Conservation (phyloP, 2,797 vertebrate species). For the Falco cherrug region DNA sequence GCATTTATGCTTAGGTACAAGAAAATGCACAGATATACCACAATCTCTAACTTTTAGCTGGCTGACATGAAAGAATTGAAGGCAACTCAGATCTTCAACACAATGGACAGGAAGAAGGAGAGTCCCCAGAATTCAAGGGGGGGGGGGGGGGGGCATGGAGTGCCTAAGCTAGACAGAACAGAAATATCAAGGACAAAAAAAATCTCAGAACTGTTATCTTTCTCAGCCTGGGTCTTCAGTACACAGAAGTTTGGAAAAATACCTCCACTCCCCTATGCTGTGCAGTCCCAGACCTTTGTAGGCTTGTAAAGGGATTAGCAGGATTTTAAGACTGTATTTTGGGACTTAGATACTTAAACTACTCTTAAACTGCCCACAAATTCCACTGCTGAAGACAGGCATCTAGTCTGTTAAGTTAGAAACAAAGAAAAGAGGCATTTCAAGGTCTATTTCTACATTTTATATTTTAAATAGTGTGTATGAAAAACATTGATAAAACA, state of each 20-base stretch:
- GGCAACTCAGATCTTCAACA: background rate
- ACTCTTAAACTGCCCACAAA: background rate
- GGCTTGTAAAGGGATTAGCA: background rate
- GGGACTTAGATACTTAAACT: background rate
- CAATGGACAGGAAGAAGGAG: background rate
- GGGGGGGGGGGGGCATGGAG: background rate
- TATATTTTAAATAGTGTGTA: background rate
- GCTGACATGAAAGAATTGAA: background rate
- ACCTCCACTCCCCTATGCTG: background rate
- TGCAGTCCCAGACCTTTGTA: background rate
- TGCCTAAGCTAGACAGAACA: background rate
- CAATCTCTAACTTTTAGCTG: background rate
- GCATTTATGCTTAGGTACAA: background rate
- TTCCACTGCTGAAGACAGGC: background rate
- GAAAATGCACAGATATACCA: background rate
- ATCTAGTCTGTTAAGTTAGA: background rate
- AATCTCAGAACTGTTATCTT: background rate
- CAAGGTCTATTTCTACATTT: background rate
- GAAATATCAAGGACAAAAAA: background rate
- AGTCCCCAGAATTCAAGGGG: background rate
- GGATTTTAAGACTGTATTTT: background rate
- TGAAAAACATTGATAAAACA: background rate
- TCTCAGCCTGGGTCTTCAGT: background rate
- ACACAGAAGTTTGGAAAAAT: background rate
- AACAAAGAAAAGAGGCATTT: background rate